phyloP scores from a whole-genome alignment of 35 echinoderm and acorn worm genomes.

The Apostichopus japonicus region DNA sequence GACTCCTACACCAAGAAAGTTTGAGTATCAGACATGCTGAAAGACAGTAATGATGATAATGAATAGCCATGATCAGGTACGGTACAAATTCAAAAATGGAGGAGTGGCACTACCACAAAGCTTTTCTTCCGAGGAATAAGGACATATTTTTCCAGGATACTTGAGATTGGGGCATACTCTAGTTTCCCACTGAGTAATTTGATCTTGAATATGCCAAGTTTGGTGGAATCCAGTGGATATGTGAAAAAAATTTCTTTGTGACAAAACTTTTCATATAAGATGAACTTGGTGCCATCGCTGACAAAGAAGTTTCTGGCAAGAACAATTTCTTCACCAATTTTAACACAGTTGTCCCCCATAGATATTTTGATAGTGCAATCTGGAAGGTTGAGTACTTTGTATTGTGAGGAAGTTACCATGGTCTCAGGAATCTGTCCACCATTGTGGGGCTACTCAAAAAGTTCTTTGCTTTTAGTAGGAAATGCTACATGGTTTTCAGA shows the following conservation, averaged over 20 bases:
- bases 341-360: constrained; percentile 13
- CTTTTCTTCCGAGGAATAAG: background rate
- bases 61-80: no score
- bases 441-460: background rate
- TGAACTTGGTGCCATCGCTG: no score
- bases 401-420: background rate
- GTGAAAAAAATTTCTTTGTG: no score
- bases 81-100: background rate
- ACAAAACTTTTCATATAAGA: no score
- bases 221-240: background rate
- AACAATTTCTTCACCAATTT: constrained; percentile 20
- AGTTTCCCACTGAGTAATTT: background rate
- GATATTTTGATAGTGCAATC: constrained; percentile 3
- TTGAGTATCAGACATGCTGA: no score
- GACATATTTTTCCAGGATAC: background rate
- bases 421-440: background rate
- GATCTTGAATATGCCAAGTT: background rate
- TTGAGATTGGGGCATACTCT: background rate
- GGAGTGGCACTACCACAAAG: background rate
- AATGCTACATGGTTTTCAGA: background rate
- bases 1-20: no score
- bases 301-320: constrained; percentile 17
- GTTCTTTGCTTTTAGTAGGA: background rate
- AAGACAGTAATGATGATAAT: no score
- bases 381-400: background rate